phyloP scores from a whole-genome alignment of 2,797 vertebrate genomes.

The Sandelia bainsii region DNA sequence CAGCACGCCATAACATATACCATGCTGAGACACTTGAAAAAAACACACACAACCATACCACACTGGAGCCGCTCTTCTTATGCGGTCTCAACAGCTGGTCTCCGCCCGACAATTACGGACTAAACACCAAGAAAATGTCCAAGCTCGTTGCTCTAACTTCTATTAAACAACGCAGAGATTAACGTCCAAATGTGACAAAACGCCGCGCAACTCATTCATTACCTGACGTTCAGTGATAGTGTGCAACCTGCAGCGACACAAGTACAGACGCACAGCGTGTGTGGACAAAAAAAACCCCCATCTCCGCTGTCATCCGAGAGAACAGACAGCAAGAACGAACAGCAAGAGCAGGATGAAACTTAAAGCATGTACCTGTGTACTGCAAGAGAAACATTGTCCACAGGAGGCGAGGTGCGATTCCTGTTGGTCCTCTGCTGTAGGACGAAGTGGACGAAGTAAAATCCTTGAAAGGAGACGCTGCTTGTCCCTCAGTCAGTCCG shows the following conservation, averaged over 20 bases:
- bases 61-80: constrained; percentile 18
- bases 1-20: constrained; percentile 31
- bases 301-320: constrained; percentile 8
- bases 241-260: constrained; percentile 16
- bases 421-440: constrained; percentile 71
- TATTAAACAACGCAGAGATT: constrained; percentile 2
- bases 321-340: not conserved
- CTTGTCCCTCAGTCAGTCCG: constrained; percentile 65
- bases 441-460: constrained; percentile 59
- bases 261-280: not conserved
- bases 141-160: constrained; percentile 23
- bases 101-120: constrained; percentile 57
- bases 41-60: not conserved
- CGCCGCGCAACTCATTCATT: not conserved
- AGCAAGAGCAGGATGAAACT: constrained; percentile 31
- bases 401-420: constrained; percentile 53
- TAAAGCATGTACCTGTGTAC: constrained; percentile 87
- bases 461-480: constrained; percentile 69
- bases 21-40: constrained; percentile 13
- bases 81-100: constrained; percentile 70
- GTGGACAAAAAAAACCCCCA: not conserved
- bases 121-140: not conserved
- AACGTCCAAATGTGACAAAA: constrained; percentile 3
- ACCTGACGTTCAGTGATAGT: not conserved
- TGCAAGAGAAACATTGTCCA: constrained; percentile 94